Base-by-base conservation (phyloP, 2,888 invertebrate species). In the Tuta absoluta region DNA sequence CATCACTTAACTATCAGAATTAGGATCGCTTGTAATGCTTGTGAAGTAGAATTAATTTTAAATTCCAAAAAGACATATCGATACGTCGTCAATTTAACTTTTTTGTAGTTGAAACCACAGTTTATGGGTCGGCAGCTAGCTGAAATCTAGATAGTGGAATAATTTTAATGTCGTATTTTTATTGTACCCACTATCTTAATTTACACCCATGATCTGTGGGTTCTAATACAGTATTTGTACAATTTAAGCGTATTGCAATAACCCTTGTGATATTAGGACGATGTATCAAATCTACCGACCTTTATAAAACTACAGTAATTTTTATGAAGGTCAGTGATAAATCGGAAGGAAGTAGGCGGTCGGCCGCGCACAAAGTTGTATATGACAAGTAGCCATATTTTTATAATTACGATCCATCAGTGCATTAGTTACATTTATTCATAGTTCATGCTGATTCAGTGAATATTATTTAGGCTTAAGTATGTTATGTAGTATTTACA, bases 401-500 rank as follows among this genome's bases (percentile, higher is more conserved):
- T 83, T 81, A 78, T 75, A 84, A 82, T 85, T 82, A 79, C 79
- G 72, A 76, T 67, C 72, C 69, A 69, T 75, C 78, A 79, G 78
- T 79, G 78, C 77, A 75, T 77, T 77, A 77, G 75, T 77, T 77
- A 76, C 80, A n/a, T 41, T 38, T 38, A 38, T 38, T 11, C 38
- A 77, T 75, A 48, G 24, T 79, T 81, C 75, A 81, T 79, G 84
- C 86, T 85, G 82, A 83, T 85, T 86, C 83, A 87, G 83, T 87
- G 76, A 87, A 83, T 84, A 86, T 84, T 82, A 70, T 81, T 80
- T 89, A 90, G 87, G 78, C 80, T 76, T 89, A 89, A 86, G 84
- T 86, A 90, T 87, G 91, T 91, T 91, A 90, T 89, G 84, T 91
- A 90, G 91, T 91, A 86, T 90, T 89, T 90, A 90, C 85, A 84